These are phyloP conservation scores for Acestrorhynchus altus DNA, from an alignment of 2,797 vertebrate genomes.

Conservation along the genomic window DNA sequence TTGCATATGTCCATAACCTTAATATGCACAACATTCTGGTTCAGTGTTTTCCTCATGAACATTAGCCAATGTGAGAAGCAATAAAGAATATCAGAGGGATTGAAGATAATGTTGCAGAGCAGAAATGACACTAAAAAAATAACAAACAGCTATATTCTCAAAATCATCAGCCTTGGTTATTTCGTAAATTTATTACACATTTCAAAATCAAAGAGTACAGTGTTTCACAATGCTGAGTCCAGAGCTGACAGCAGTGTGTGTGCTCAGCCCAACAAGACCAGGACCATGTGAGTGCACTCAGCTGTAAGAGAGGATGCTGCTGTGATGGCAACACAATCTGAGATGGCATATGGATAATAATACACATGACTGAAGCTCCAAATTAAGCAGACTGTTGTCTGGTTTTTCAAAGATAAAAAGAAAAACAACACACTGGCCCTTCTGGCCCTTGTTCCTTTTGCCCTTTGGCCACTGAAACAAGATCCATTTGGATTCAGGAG, in stretches of 20 bases:
- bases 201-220: not conserved
- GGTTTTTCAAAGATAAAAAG: slow-evolving; percentile 15
- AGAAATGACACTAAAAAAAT: not conserved
- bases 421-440: slow-evolving; percentile 34
- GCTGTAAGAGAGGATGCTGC: slow-evolving; percentile 41
- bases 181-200: no score
- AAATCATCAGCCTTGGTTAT: not conserved
- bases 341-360: slow-evolving; percentile 47
- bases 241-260: not conserved
- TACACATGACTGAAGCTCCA: slow-evolving; percentile 40
- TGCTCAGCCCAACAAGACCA: not conserved
- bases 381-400: slow-evolving; percentile 43
- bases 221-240: not conserved
- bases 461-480: slow-evolving; percentile 18
- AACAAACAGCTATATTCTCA: not conserved
- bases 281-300: slow-evolving; percentile 39
- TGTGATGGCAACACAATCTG: slow-evolving; percentile 41
- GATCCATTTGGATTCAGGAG: no score
- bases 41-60: no score
- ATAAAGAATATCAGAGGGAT: not conserved
- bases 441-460: not conserved
- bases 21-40: no score
- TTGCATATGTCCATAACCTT: no score
- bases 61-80: no score
- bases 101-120: not conserved